phyloP scores from a whole-genome alignment of 2,888 invertebrate genomes.

The Bembecia ichneumoniformis region DNA sequence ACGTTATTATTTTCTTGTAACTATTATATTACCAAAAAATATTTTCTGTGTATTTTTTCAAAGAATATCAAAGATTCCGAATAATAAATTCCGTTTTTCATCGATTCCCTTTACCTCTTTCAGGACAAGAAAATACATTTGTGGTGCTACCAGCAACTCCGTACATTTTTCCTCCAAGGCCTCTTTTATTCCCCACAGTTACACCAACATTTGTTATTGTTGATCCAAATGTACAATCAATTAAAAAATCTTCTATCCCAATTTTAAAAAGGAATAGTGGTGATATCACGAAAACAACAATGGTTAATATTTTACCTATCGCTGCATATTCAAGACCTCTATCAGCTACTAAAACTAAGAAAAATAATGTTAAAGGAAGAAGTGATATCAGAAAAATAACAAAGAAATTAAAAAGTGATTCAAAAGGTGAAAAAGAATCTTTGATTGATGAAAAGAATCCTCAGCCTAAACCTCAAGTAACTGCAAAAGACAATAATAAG shows the following conservation, averaged over 20 bases:
- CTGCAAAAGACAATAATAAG: slow-evolving; percentile 7
- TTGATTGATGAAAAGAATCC: slow-evolving; percentile 1
- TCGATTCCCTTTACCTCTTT: slow-evolving; percentile 16
- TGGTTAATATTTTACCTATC: slow-evolving; percentile 65
- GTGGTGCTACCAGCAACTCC: slow-evolving; percentile 58
- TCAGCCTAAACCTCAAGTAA: slow-evolving; percentile 5
- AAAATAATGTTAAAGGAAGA: slow-evolving; percentile 35
- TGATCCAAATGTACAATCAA: slow-evolving; percentile 44
- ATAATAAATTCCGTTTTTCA: too few relatives aligned
- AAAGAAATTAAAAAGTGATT: slow-evolving; percentile 22
- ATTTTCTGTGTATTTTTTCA: too few relatives aligned
- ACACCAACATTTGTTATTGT: slow-evolving; percentile 56
- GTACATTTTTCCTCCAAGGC: slow-evolving; percentile 59
- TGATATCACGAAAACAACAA: slow-evolving; percentile 62
- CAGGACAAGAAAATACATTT: slow-evolving; percentile 53
- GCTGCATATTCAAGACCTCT: slow-evolving; percentile 60
- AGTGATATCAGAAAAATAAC: slow-evolving; percentile 23
- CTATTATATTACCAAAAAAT: too few relatives aligned
- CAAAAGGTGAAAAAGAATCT: slow-evolving; percentile 14
- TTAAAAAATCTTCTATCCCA: slow-evolving; percentile 42
- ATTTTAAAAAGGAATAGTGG: slow-evolving; percentile 43
- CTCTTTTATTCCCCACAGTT: slow-evolving; percentile 47
- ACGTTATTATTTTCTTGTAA: too few relatives aligned
- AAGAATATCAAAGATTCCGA: too few relatives aligned
- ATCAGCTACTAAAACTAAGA: slow-evolving; percentile 48